These are phyloP conservation scores for Novumbra hubbsi DNA, from an alignment of 2,797 vertebrate genomes.

Conservation along the genomic window DNA sequence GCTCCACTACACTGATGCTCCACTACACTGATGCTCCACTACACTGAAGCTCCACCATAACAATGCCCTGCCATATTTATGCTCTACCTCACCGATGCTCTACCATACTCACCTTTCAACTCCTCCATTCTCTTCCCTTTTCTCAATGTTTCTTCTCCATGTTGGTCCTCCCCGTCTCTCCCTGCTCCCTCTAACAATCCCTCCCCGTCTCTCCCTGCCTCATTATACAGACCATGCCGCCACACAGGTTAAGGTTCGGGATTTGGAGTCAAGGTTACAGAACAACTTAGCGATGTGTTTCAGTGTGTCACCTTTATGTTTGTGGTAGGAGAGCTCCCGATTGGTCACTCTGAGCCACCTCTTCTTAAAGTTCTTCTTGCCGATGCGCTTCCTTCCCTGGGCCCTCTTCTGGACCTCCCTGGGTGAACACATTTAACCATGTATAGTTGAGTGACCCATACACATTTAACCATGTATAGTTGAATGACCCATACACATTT, in stretches of 20 bases:
- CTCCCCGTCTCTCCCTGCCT: background rate
- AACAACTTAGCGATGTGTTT: background rate
- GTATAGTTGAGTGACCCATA: too few species aligned
- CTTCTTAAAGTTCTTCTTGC: constrained; percentile 94
- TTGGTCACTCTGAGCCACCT: constrained; percentile 93
- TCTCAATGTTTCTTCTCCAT: too few species aligned
- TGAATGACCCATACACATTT: background rate
- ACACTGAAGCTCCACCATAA: too few species aligned
- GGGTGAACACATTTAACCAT: constrained; percentile 36
- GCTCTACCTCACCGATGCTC: too few species aligned
- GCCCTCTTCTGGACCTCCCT: constrained; percentile 95
- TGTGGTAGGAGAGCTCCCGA: constrained; percentile 93
- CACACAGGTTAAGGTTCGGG: too few species aligned
- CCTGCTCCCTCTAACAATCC: background rate
- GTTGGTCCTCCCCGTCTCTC: background rate
- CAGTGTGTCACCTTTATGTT: constrained; percentile 83
- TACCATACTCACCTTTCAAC: too few species aligned
- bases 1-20: too few species aligned
- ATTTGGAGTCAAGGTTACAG: too few species aligned
- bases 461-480: background rate
- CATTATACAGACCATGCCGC: background rate
- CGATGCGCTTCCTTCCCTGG: constrained; percentile 88
- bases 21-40: too few species aligned
- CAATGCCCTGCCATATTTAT: too few species aligned
- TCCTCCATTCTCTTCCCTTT: too few species aligned